Base-by-base conservation (phyloP, 2,797 vertebrate genomes). In the Pseudotriccus pelzelni region DNA sequence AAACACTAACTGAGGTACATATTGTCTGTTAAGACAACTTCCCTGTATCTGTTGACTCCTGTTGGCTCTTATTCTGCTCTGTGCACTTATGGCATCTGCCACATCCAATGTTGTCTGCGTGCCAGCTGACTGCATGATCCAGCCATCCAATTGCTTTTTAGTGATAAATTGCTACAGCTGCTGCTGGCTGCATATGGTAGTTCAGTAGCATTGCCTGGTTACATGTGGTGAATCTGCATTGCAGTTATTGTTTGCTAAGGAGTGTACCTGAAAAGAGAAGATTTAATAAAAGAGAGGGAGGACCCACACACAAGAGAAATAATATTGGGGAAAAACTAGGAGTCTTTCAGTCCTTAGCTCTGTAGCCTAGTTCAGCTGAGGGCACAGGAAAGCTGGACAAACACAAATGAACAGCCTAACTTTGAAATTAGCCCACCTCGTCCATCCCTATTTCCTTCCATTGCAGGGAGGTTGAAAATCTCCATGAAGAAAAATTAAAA, bases 51-150 rank as follows among this genome's bases (percentile, higher is more conserved):
- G 0, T 63, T 85, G 75, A 52, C 70, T 95, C 34, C 52, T 44
- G 49, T 62, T 90, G 46, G 34, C 72, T 63, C 82, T 60, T 84
- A 60, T 14, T 83, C 47, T 93, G 74, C 62, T 76, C 62, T 60
- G 70, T 64, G 73, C 47, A 30, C 72, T 90, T 90, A 39, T 78
- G 91, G 76, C 66, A 93, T 89, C 43, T 95, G 92, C 87, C 84
- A 87, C 67, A 63, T 77, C 36, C 67, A 49, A 56, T 20, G 55
- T 7, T 93, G 87, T 56, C 83, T 84, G n/a, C 6, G 58, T 69
- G 70, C 92, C 78, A 95, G 83, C 39, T 90, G 75, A 59, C 67
- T 0, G 0, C 3, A 4, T 39, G 67, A 84, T 60, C 46, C 47
- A 19, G 77, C 79, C 49, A 2, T n/a, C 41, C 1, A 1, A 43